Evolutionary conservation across 2,113 vertebrate genomes (phyloP).

Genomic region (Capreolus pygargus): DNA sequence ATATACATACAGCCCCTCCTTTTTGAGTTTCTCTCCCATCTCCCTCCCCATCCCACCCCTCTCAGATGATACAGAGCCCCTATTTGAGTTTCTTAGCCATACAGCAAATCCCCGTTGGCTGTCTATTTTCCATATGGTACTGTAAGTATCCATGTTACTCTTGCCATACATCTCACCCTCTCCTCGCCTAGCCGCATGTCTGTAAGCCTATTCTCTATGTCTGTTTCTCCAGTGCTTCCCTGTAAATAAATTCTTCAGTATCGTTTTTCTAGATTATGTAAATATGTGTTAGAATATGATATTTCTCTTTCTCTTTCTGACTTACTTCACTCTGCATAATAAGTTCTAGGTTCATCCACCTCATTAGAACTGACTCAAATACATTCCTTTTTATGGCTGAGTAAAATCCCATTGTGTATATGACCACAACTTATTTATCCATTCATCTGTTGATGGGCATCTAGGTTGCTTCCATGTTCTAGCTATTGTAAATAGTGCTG

Average conservation of each 20-base stretch:
- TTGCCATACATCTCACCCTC: not conserved
- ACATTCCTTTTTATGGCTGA: not conserved
- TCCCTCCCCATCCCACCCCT: not conserved
- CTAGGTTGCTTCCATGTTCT: not conserved
- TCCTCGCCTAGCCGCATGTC: not conserved
- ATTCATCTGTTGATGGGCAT: not conserved
- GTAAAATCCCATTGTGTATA: not conserved
- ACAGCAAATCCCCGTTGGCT: not conserved
- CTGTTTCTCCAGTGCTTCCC: not conserved
- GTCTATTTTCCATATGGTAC: not conserved
- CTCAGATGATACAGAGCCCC: not conserved
- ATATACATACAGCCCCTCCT: not conserved
- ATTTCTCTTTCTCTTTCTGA: not conserved
- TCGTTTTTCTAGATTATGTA: not conserved
- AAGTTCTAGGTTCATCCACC: not conserved
- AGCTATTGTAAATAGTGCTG: not conserved
- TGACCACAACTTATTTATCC: not conserved
- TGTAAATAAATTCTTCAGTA: not conserved
- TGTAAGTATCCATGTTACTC: not conserved
- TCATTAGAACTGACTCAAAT: not conserved
- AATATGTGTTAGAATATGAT: not conserved
- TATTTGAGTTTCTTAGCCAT: not conserved
- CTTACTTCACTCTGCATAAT: not conserved
- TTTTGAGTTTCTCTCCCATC: not conserved
- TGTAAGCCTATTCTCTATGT: not conserved